Conservation (phyloP, 2,113 vertebrate genomes). For the Trichomycterus rosablanca region DNA sequence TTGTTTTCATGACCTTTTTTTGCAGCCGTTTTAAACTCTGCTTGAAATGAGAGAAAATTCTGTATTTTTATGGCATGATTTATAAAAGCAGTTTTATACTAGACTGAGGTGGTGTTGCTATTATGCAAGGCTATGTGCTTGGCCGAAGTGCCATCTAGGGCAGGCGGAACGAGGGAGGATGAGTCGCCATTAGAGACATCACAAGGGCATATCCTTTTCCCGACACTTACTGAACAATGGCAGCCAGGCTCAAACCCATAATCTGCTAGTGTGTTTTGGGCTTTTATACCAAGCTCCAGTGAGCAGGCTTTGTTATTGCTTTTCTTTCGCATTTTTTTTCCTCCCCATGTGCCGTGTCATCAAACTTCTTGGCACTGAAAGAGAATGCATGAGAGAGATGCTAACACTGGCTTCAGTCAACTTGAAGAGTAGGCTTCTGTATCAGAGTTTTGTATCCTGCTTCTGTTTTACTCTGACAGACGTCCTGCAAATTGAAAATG, state of each 20-base stretch:
- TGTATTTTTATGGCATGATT: no score
- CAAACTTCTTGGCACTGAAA: slow-evolving; percentile 20
- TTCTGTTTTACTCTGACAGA: not conserved
- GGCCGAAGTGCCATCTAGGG: slow-evolving; percentile 5
- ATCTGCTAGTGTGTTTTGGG: slow-evolving; percentile 49
- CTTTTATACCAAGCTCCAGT: slow-evolving; percentile 44
- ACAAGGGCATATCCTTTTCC: slow-evolving; percentile 42
- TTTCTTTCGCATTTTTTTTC: slow-evolving; percentile 13
- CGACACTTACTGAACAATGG: slow-evolving; percentile 50
- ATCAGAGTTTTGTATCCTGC: slow-evolving; percentile 2
- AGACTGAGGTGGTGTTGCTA: no score
- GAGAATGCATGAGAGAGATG: slow-evolving; percentile 17
- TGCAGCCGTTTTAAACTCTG: no score
- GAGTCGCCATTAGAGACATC: slow-evolving; percentile 42
- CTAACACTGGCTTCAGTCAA: slow-evolving; percentile 13
- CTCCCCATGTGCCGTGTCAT: slow-evolving; percentile 20
- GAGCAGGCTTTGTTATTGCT: slow-evolving; percentile 44
- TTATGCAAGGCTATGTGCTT: not conserved
- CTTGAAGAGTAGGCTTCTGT: slow-evolving; percentile 16
- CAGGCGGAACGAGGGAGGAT: slow-evolving; percentile 11
- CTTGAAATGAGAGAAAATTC: no score
- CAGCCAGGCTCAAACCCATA: slow-evolving; percentile 45
- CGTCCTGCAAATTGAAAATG: slow-evolving; percentile 3
- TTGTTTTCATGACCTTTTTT: no score
- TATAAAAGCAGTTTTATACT: no score